These are phyloP conservation scores for Eulemur albifrons DNA, from an alignment of 2,797 vertebrate species.

Conservation along the genomic window DNA sequence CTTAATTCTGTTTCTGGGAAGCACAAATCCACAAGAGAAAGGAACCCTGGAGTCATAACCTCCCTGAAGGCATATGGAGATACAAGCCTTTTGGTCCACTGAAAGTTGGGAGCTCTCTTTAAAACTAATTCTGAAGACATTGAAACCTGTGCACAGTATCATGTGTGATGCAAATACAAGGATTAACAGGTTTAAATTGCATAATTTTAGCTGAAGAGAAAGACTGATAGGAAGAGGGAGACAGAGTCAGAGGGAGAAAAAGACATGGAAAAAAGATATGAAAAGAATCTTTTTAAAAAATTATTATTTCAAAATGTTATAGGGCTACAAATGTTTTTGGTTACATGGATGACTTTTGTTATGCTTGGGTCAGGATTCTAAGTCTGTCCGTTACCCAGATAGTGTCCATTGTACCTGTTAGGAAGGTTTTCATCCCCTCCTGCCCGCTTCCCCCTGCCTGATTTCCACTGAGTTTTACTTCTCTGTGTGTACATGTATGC, in stretches of 20 bases:
- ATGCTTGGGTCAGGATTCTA: not conserved
- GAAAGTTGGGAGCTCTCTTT: not conserved
- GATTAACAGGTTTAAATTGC: not conserved
- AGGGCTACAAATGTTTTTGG: not conserved
- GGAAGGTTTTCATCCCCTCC: not conserved
- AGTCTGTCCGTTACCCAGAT: not conserved
- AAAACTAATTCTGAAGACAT: not conserved
- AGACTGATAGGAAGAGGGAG: not conserved
- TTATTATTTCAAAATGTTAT: not conserved
- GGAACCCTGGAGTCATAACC: not conserved
- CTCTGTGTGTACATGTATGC: not conserved
- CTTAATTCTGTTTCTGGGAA: not conserved
- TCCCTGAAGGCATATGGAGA: not conserved
- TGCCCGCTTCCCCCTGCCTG: not conserved
- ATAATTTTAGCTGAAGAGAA: not conserved
- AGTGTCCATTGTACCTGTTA: not conserved
- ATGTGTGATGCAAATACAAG: not conserved
- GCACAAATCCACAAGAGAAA: not conserved
- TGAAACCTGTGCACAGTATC: not conserved
- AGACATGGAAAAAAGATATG: not conserved
- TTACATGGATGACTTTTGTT: not conserved
- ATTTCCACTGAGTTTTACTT: not conserved
- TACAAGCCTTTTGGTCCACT: not conserved
- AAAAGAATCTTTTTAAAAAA: not conserved
- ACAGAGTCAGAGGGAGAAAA: not conserved